phyloP scores from a whole-genome alignment of 2,797 vertebrate species.

The Chloroceryle amazona region DNA sequence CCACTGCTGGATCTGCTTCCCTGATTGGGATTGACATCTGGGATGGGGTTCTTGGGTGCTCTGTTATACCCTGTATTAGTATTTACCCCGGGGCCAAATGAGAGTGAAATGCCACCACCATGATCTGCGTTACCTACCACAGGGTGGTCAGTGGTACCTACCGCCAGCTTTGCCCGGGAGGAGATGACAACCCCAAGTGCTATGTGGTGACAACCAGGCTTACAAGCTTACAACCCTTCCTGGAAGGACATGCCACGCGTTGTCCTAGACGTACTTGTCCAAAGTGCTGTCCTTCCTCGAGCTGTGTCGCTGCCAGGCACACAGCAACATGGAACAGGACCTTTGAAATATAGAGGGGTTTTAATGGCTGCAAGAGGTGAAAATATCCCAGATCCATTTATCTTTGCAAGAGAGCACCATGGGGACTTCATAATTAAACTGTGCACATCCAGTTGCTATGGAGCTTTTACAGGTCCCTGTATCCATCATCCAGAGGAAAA shows the following conservation, averaged over 20 bases:
- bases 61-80: accelerated
- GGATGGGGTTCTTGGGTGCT: neutral
- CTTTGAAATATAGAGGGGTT: constrained; percentile 54
- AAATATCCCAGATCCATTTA: constrained; percentile 26
- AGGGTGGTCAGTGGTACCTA: too few relatives aligned
- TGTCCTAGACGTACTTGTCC: neutral
- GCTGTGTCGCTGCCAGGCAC: neutral
- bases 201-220: accelerated
- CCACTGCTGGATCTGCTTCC: neutral
- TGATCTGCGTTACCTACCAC: accelerated
- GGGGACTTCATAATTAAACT: constrained; percentile 61
- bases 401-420: neutral
- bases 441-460: constrained; percentile 71
- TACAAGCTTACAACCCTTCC: neutral
- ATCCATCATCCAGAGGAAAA: constrained; percentile 68
- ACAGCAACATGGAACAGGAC: neutral
- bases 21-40: neutral
- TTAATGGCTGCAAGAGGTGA: neutral
- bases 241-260: neutral
- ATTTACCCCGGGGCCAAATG: neutral
- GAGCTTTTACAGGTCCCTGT: constrained; percentile 14
- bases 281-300: neutral
- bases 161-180: neutral
- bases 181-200: neutral
- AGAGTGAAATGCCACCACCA: accelerated